Percentiles rank a stretch among this genome's conserved stretches.
Evolutionary conservation across 92 coral and sea anemone species (phyloP).

Genomic region (Meandrina meandrites): DNA sequence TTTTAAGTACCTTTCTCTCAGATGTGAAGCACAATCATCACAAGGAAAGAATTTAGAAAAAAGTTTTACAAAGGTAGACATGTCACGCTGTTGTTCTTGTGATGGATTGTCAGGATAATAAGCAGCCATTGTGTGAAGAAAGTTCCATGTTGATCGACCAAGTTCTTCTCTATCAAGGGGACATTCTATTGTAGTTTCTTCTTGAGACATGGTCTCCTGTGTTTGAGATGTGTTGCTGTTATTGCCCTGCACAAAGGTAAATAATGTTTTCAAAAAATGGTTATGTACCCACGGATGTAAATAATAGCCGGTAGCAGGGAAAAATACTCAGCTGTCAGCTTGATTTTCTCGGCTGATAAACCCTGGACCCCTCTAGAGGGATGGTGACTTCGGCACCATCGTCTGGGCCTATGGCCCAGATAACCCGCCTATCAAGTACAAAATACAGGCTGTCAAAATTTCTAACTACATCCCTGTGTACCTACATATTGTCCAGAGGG

Average conservation of each 20-base stretch:
- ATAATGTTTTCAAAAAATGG: neutral
- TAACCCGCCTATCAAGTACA: no score
- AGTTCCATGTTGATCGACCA: conserved; percentile 91
- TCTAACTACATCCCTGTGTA: no score
- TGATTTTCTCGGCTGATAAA: no score
- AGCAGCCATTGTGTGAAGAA: conserved; percentile 97
- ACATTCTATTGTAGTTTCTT: conserved; percentile 63
- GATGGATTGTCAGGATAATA: conserved; percentile 93
- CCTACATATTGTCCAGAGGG: no score
- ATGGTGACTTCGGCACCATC: no score
- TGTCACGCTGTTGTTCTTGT: conserved; percentile 75
- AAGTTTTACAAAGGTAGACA: conserved; percentile 79
- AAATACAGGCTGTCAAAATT: no score
- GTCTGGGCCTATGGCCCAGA: no score
- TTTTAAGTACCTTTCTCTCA: conserved; percentile 67
- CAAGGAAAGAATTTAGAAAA: conserved; percentile 93
- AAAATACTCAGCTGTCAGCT: no score
- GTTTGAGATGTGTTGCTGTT: conserved; percentile 7
- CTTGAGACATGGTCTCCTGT: conserved; percentile 12
- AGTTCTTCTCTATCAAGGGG: conserved; percentile 87
- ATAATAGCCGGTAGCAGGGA: no score
- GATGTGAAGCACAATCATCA: conserved; percentile 90
- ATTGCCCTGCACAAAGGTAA: conserved; percentile 20
- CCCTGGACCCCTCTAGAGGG: no score
- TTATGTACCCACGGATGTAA: no score